These are phyloP conservation scores for Aphelenchoides avenae DNA, from an alignment of 1,140 invertebrate species.

Conservation along the genomic window DNA sequence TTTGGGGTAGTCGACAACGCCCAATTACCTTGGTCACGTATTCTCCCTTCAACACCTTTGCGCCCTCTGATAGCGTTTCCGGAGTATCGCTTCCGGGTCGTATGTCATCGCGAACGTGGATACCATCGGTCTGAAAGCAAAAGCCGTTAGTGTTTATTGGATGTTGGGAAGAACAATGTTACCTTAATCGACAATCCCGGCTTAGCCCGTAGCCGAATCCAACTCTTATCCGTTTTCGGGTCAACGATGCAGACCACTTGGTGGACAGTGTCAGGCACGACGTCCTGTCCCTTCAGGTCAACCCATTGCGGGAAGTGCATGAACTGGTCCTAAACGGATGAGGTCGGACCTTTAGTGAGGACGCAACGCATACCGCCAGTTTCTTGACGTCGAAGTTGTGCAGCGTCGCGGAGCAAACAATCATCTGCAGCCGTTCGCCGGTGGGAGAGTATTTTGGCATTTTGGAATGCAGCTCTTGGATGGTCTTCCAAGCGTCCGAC, in stretches of 20 bases:
- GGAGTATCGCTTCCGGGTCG: constrained; percentile 68
- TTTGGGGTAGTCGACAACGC: too few relatives aligned
- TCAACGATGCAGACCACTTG: constrained; percentile 87
- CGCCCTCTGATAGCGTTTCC: constrained; percentile 84
- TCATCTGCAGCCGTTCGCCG: constrained; percentile 87
- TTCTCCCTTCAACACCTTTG: constrained; percentile 88
- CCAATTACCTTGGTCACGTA: constrained; percentile 75
- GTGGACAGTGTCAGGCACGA: constrained; percentile 96
- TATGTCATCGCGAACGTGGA: constrained; percentile 78
- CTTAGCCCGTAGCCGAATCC: constrained; percentile 70
- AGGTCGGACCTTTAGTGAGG: neutral
- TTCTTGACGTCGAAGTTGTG: constrained; percentile 97
- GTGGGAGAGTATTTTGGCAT: constrained; percentile 86
- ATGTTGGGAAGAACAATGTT: constrained; percentile 7
- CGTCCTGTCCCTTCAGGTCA: constrained; percentile 95
- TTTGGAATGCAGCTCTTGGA: constrained; percentile 71
- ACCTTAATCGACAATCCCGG: constrained; percentile 58
- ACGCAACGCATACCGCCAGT: constrained; percentile 74
- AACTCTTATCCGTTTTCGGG: constrained; percentile 77
- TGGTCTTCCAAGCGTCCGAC: constrained; percentile 69
- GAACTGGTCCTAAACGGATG: constrained; percentile 72
- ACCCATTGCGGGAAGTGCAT: constrained; percentile 99
- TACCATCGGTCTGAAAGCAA: constrained; percentile 75
- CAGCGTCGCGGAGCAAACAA: constrained; percentile 95
- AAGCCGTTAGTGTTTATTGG: constrained; percentile 3